Evolutionary conservation across 37 sponge, comb jelly and placozoan genomes (phyloP).

Genomic region (Beroe forskalii): DNA sequence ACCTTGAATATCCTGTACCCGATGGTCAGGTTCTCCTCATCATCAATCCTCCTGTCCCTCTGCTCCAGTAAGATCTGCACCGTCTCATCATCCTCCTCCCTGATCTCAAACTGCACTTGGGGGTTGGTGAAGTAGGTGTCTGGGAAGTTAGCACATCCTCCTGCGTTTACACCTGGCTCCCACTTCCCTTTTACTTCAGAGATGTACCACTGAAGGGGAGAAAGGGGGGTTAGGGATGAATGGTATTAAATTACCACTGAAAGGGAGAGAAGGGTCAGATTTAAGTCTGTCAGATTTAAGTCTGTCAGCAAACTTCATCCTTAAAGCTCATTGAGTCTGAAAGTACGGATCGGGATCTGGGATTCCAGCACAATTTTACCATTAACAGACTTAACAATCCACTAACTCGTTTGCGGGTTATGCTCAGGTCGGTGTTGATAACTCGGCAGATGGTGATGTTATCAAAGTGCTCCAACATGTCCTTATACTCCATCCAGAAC

Average conservation of each 20-base stretch:
- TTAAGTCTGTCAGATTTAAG: too few species aligned
- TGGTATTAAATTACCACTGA: too few species aligned
- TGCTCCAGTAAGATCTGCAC: conserved; percentile 44
- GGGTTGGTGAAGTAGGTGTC: conserved; percentile 49
- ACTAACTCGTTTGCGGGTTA: neutral
- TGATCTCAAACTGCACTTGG: conserved; percentile 26
- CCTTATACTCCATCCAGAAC: conserved; percentile 47
- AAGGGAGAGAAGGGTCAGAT: too few species aligned
- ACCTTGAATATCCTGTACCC: conserved; percentile 42
- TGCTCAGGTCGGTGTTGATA: neutral
- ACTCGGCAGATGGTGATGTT: conserved; percentile 14
- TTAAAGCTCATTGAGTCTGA: too few species aligned
- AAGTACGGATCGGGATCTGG: neutral
- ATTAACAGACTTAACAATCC: too few species aligned
- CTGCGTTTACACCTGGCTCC: neutral
- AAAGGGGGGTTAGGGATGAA: neutral
- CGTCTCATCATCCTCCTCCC: conserved; percentile 49
- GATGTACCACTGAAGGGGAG: neutral
- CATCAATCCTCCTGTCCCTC: conserved; percentile 37
- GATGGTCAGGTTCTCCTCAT: neutral
- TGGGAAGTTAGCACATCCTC: conserved; percentile 14
- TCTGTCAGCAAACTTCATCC: too few species aligned
- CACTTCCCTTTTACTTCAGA: neutral
- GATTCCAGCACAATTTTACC: too few species aligned
- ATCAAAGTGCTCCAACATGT: neutral